These are phyloP conservation scores for Falco naumanni DNA, from an alignment of 2,797 vertebrate genomes.

Conservation along the genomic window DNA sequence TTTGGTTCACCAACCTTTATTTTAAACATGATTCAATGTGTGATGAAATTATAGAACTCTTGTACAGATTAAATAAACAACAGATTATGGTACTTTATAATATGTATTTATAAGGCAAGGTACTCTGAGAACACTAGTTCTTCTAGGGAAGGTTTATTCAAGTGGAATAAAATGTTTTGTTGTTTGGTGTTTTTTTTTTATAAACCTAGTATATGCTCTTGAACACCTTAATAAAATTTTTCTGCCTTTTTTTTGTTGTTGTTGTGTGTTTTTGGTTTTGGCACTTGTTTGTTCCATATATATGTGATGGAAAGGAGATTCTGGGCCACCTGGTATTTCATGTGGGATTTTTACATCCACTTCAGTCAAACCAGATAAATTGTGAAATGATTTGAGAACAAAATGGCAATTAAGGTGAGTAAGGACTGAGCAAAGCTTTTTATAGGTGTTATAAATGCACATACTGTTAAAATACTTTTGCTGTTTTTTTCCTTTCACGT, in stretches of 20 bases:
- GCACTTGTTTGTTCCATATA: background rate
- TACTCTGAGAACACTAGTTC: background rate
- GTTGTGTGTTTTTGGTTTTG: too few species aligned
- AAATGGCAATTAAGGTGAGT: background rate
- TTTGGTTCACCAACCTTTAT: background rate
- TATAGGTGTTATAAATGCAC: background rate
- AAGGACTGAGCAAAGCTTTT: background rate
- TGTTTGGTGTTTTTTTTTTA: background rate
- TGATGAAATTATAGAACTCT: background rate
- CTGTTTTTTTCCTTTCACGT: background rate
- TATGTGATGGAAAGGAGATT: background rate
- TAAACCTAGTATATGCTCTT: background rate
- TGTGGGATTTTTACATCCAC: background rate
- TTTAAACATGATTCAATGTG: background rate
- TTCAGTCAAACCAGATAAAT: background rate
- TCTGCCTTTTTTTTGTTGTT: background rate
- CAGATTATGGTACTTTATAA: background rate
- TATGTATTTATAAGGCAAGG: background rate
- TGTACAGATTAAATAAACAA: background rate
- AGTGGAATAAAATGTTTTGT: background rate
- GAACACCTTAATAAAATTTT: background rate
- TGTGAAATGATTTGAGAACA: background rate
- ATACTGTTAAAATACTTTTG: background rate
- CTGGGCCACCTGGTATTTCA: background rate
- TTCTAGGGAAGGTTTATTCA: background rate